Evolutionary conservation across 2,888 invertebrate species (phyloP), one percentile per base, ranked within the genome.

Genomic region (Xylocampa areola): DNA sequence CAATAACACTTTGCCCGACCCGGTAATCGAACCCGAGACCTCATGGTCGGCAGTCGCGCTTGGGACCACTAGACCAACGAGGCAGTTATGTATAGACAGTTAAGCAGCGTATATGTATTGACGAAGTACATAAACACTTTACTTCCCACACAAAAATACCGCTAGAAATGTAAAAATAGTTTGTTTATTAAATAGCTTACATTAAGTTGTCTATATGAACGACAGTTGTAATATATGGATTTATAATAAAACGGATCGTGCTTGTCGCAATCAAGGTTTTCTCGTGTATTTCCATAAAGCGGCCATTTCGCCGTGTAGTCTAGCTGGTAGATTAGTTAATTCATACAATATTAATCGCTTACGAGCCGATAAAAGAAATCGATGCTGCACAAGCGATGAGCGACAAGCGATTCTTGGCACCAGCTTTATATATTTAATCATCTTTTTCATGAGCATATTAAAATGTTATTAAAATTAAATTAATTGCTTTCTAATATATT

Each of bases 291-390:
- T 60, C 50, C 62, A 59, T 40, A 32, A 37, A 36, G 35, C 65
- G 29, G 43, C 21, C 39, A 66, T 54, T 61, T 40, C 27, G 45
- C 53, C 14, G 45, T 17, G 32, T 44, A 14, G 33, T 29, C 44
- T 59, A 44, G 21, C 43, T 35, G 41, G 29, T 54, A 51, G 59
- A 67, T 70, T 55, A 63, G 60, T 58, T 63, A 35, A 54, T 59
- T 55, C 52, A 50, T 52, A 66, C 57, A 63, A 53, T 67, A 72
- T 73, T 63, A 70, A 72, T 73, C 43, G 60, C 49, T 55, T 48
- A 47, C 51, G 32, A 66, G 52, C 33, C 40, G 58, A 55, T 62
- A 50, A 68, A 71, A 73, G 65, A 66, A 66, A 60, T 48, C 29
- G 13, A 13, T n/a, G 27, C 13, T 4, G 49, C 16, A 23, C 43